phyloP scores from a whole-genome alignment of 2,888 invertebrate genomes.

The Eutolmus rufibarbis region DNA sequence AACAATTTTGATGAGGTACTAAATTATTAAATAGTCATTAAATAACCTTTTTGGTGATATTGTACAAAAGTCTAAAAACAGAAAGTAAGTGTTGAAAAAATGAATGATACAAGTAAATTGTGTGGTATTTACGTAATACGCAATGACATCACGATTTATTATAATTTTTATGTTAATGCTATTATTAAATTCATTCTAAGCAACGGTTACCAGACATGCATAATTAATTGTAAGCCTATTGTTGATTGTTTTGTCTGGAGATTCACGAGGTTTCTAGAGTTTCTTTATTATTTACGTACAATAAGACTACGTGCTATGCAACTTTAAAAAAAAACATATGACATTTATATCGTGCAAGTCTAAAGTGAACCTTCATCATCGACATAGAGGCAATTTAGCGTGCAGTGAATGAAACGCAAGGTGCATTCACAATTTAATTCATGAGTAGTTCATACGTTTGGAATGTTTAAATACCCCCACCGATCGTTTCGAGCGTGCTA shows the following conservation, averaged over 20 bases:
- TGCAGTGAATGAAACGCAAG: background rate
- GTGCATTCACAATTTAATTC: slow-evolving; percentile 13
- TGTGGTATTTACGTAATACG: too few species aligned
- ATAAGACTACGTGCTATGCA: background rate
- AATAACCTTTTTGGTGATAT: too few species aligned
- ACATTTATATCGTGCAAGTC: background rate
- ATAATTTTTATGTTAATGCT: background rate
- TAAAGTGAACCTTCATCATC: background rate
- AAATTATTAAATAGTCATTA: too few species aligned
- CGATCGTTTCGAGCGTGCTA: background rate
- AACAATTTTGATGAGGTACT: too few species aligned
- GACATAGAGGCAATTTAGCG: background rate
- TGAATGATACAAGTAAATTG: too few species aligned
- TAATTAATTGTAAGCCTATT: background rate
- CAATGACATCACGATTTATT: background rate
- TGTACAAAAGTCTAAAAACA: too few species aligned
- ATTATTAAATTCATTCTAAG: background rate
- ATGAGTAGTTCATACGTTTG: background rate
- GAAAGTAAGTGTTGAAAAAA: too few species aligned
- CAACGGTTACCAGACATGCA: background rate
- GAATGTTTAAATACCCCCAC: background rate
- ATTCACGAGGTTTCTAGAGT: background rate
- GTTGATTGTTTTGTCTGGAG: background rate
- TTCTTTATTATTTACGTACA: background rate
- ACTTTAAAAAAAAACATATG: background rate